Evolutionary conservation across 2,888 invertebrate genomes (phyloP), one percentile per base, ranked within the genome.

Genomic region (Ophion slaviceki): DNA sequence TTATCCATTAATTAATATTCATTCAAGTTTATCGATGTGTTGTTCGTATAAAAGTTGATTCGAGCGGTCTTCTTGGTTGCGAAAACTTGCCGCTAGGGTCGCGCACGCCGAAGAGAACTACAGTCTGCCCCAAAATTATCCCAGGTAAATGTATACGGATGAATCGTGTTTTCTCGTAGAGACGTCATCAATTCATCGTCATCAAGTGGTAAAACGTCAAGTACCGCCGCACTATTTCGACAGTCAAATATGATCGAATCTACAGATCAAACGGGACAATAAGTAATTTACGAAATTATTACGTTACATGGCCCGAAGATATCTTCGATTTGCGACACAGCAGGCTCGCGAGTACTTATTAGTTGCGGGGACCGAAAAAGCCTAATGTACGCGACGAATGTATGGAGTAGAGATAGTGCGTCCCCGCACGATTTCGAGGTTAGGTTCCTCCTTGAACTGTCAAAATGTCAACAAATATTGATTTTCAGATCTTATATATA

Each of bases 381-480:
- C 62, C 61, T 36, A 11, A 62, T 53, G 47, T 71, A 28, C 24
- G 59, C 36, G 53, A 53, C 70, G 24, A 61, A 28, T 71, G 62
- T 62, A 47, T 32, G 53, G 61, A 24, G 66, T 59, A 47, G 61
- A 70, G 57, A 47, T 40, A 40, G 68, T 47, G 36, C 40, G 14
- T 57, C 32, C 66, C 45, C 14, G 24, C 24, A 47, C 36, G 17
- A 32, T 32, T 32, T 32, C 32, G 32, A 32, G 77, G 59, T 83
- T 77, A 64, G 36, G n/a, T 74, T 74, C 20, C 80, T 81, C 80
- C 80, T 64, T 72, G 77, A 84, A 80, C 36, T 45, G 77, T 75
- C 81, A 53, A 76, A 79, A 28, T 36, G 47, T 74, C 45, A 74
- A 36, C 36, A 14, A 17, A 28, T 67, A 72, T 77, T 47, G 40